Evolutionary conservation across 2,797 vertebrate species (phyloP).

Genomic region (Hydrophis major): DNA sequence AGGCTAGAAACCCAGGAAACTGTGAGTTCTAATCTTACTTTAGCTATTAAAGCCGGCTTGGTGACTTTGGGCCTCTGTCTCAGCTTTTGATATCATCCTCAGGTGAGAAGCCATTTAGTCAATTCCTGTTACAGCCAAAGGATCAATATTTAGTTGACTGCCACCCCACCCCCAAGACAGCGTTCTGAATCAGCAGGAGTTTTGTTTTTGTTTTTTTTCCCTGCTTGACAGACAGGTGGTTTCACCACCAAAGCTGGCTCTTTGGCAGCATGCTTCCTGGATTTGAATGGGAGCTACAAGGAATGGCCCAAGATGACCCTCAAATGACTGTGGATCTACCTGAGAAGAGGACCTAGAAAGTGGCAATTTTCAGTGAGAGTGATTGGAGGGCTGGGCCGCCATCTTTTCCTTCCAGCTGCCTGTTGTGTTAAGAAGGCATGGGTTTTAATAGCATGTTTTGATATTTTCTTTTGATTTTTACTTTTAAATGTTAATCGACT

Average conservation of each 20-base stretch:
- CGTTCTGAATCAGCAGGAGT: neutral
- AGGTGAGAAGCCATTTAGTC: neutral
- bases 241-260: neutral
- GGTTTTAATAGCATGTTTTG: neutral
- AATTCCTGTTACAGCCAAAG: neutral
- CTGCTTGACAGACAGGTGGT: neutral
- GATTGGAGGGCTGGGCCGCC: neutral
- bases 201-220: neutral
- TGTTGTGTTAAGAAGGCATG: neutral
- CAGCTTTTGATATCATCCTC: neutral
- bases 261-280: neutral
- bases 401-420: neutral
- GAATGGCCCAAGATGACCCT: neutral
- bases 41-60: neutral
- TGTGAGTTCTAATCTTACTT: neutral
- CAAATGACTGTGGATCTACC: neutral
- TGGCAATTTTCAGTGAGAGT: neutral
- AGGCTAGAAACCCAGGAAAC: neutral
- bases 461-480: neutral
- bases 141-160: neutral
- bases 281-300: neutral
- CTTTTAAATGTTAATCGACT: neutral
- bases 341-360: neutral
- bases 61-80: neutral
- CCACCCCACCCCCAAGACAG: neutral